These are phyloP conservation scores for Drosophila miranda DNA, from an alignment of 1,140 invertebrate genomes.

Conservation along the genomic window DNA sequence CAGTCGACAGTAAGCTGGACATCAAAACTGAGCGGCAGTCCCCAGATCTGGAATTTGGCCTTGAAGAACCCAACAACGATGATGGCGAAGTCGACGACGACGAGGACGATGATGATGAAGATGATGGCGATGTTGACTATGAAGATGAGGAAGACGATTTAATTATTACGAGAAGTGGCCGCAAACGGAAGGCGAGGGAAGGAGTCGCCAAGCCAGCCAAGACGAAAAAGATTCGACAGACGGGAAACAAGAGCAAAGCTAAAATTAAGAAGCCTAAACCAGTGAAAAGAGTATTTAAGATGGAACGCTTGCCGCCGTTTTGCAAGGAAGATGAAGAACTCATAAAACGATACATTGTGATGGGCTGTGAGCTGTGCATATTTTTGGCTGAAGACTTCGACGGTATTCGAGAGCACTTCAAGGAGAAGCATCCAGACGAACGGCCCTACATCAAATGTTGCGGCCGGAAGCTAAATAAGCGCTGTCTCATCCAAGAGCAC, in stretches of 20 bases:
- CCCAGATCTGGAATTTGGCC: slow-evolving; percentile 36
- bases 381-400: slow-evolving; percentile 71
- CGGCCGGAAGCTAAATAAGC: slow-evolving; percentile 69
- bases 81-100: slow-evolving; percentile 31
- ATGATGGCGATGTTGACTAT: slow-evolving; percentile 18
- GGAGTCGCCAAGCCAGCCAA: slow-evolving; percentile 27
- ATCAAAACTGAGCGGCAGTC: slow-evolving; percentile 59
- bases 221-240: slow-evolving; percentile 24
- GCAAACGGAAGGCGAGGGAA: slow-evolving; percentile 53
- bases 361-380: slow-evolving; percentile 75
- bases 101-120: slow-evolving; percentile 21
- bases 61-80: slow-evolving; percentile 29
- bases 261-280: slow-evolving; percentile 43
- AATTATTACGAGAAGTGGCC: slow-evolving; percentile 62
- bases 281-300: slow-evolving; percentile 53
- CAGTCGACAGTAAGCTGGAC: slow-evolving; percentile 45
- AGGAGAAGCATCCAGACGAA: slow-evolving; percentile 58
- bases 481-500: slow-evolving; percentile 70
- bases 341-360: slow-evolving; percentile 73
- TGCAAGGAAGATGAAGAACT: slow-evolving; percentile 74
- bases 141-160: slow-evolving; percentile 43
- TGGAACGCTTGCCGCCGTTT: slow-evolving; percentile 61
- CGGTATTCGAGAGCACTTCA: slow-evolving; percentile 71
- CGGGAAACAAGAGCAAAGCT: slow-evolving; percentile 24
- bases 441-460: slow-evolving; percentile 71